Percentiles rank a stretch among this genome's conserved stretches.
Conservation (phyloP, 2,113 vertebrate species). For the Dascyllus trimaculatus region DNA sequence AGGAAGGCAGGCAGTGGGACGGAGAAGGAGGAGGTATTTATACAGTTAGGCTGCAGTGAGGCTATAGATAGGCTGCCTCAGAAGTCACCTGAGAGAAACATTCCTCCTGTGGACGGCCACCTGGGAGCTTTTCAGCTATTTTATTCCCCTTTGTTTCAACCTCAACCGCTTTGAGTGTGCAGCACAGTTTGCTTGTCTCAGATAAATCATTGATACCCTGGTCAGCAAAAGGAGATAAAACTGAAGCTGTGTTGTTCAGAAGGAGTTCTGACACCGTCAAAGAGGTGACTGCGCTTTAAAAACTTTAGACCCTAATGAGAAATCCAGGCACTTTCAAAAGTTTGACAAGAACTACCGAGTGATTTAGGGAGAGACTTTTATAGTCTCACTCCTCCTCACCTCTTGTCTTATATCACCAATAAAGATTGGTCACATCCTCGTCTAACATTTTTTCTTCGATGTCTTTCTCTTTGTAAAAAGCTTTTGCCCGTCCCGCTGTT, state of each 20-base stretch:
- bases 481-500: conserved; percentile 11
- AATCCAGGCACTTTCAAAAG: conserved; percentile 50
- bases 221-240: conserved; percentile 44
- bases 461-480: conserved; percentile 5
- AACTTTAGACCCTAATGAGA: conserved; percentile 46
- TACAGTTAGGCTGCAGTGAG: conserved; percentile 39
- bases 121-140: conserved; percentile 34
- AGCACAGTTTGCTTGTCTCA: conserved; percentile 13
- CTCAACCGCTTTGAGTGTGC: conserved; percentile 24
- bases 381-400: conserved; percentile 31
- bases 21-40: conserved; percentile 51
- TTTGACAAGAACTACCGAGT: conserved; percentile 48
- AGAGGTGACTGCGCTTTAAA: conserved; percentile 37
- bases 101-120: conserved; percentile 36
- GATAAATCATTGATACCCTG: conserved; percentile 50
- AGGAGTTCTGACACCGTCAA: conserved; percentile 36
- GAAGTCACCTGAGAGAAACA: conserved; percentile 55
- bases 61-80: conserved; percentile 62
- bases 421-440: conserved; percentile 23
- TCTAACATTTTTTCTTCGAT: conserved; percentile 11
- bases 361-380: conserved; percentile 42
- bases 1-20: not conserved
- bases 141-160: conserved; percentile 37
- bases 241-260: conserved; percentile 33
- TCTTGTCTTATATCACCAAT: conserved; percentile 44